Conservation (phyloP, 2,113 vertebrate species). For the Scopus umbretta region DNA sequence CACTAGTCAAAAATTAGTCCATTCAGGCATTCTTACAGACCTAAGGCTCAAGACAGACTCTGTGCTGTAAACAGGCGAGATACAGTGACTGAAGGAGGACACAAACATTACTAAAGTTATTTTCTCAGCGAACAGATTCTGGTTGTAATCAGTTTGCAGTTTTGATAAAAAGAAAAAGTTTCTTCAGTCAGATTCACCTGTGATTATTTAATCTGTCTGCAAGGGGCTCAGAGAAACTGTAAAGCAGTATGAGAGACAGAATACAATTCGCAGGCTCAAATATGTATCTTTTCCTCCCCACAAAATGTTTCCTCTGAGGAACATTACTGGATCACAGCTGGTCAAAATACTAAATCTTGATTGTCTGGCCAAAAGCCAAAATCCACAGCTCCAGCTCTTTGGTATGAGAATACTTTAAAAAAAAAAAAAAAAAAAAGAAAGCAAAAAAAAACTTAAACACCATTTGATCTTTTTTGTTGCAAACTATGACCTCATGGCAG, state of each 20-base stretch:
- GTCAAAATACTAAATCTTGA: constrained; percentile 69
- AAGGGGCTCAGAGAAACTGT: not conserved
- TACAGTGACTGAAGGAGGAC: not conserved
- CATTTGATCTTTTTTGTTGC: constrained; percentile 60
- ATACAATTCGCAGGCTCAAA: constrained; percentile 42
- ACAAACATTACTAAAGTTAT: not conserved
- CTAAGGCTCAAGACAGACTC: not conserved
- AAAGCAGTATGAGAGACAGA: constrained; percentile 20
- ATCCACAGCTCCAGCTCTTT: constrained; percentile 57
- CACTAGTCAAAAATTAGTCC: not conserved
- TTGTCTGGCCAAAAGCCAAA: constrained; percentile 64
- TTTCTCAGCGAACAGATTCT: not conserved
- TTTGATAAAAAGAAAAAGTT: not conserved
- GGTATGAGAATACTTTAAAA: constrained; percentile 53
- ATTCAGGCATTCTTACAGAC: not conserved
- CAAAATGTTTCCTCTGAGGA: constrained; percentile 65
- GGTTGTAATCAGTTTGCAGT: not conserved
- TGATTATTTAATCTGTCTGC: constrained; percentile 31
- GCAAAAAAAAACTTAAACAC: not conserved
- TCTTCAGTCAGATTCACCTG: not conserved
- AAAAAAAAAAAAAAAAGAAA: not conserved
- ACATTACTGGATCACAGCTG: constrained; percentile 70
- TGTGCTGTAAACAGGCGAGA: not conserved
- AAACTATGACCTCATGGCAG: constrained; percentile 69
- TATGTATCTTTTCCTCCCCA: constrained; percentile 54